A percentile compares a stretch with the other conserved stretches of the same genome.
phyloP scores from a whole-genome alignment of 2,888 invertebrate genomes.

The Torymus tubicola region DNA sequence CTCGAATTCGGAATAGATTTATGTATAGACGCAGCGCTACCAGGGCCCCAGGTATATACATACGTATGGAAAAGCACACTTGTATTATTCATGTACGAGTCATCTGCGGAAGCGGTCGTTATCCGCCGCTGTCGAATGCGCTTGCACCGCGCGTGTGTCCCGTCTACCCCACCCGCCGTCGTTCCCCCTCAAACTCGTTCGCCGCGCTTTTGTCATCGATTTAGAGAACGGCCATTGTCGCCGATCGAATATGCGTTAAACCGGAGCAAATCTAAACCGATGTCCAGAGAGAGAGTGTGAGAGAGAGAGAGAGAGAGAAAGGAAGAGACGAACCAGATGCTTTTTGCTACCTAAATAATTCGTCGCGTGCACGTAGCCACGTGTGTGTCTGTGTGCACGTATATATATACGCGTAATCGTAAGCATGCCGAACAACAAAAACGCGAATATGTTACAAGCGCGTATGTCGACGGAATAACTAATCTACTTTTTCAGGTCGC shows the following conservation, averaged over 20 bases:
- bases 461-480: too few species aligned
- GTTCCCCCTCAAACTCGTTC: slow-evolving; percentile 10
- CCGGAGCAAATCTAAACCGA: slow-evolving; percentile 18
- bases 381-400: too few species aligned
- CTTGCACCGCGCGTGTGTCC: too few species aligned
- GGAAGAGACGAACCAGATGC: too few species aligned
- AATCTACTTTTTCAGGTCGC: too few species aligned
- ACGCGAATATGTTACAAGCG: too few species aligned
- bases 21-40: slow-evolving; percentile 8
- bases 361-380: too few species aligned
- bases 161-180: not conserved
- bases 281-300: not conserved
- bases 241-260: slow-evolving; percentile 19
- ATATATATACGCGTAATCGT: too few species aligned
- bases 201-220: not conserved
- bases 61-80: slow-evolving; percentile 29
- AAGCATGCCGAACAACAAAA: too few species aligned
- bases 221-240: slow-evolving; percentile 4
- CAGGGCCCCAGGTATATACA: not conserved
- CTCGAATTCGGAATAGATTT: slow-evolving; percentile 20
- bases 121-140: slow-evolving; percentile 22
- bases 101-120: slow-evolving; percentile 46
- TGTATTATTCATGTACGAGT: slow-evolving; percentile 46
- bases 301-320: too few species aligned
- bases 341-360: too few species aligned